A percentile compares a stretch with the other conserved stretches of the same genome.
These are phyloP conservation scores for Perca fluviatilis DNA, from an alignment of 2,113 vertebrate species.

Conservation along the genomic window DNA sequence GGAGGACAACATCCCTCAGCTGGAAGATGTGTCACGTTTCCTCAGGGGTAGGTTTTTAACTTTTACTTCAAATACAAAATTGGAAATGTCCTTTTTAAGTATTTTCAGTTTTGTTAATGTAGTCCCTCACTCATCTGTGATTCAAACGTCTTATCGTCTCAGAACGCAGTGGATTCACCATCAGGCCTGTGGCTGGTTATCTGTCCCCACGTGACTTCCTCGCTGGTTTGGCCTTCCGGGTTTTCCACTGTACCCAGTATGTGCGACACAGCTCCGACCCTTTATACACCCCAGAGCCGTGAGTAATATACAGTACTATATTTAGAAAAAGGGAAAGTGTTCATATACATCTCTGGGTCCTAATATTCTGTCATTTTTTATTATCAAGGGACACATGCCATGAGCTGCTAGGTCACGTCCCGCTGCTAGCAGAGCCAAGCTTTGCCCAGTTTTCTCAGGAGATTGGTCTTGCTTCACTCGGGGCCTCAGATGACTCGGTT, in stretches of 20 bases:
- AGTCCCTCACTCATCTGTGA: neutral
- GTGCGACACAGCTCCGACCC: constrained; percentile 97
- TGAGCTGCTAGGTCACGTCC: constrained; percentile 96
- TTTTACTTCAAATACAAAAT: neutral
- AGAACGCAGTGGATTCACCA: constrained; percentile 96
- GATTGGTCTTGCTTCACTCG: constrained; percentile 97
- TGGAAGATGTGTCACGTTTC: constrained; percentile 97
- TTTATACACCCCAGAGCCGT: constrained; percentile 99
- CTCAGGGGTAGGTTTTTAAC: constrained; percentile 87
- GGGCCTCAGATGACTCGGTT: constrained; percentile 95
- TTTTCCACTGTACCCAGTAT: constrained; percentile 99
- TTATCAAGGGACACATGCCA: constrained; percentile 94
- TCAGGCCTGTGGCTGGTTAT: constrained; percentile 96
- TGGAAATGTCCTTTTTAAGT: neutral
- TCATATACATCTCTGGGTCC: neutral
- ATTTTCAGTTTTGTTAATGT: neutral
- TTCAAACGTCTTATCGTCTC: constrained; percentile 58
- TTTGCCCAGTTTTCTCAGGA: constrained; percentile 99
- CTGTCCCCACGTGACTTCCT: constrained; percentile 96
- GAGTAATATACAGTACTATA: constrained; percentile 78
- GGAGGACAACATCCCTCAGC: constrained; percentile 97
- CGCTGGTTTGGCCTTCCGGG: constrained; percentile 96
- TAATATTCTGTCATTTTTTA: constrained; percentile 8
- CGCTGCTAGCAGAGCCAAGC: constrained; percentile 96
- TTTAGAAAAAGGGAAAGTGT: neutral